Evolutionary conservation across 1,140 invertebrate genomes (phyloP).

Genomic region (Solenopsis invicta): DNA sequence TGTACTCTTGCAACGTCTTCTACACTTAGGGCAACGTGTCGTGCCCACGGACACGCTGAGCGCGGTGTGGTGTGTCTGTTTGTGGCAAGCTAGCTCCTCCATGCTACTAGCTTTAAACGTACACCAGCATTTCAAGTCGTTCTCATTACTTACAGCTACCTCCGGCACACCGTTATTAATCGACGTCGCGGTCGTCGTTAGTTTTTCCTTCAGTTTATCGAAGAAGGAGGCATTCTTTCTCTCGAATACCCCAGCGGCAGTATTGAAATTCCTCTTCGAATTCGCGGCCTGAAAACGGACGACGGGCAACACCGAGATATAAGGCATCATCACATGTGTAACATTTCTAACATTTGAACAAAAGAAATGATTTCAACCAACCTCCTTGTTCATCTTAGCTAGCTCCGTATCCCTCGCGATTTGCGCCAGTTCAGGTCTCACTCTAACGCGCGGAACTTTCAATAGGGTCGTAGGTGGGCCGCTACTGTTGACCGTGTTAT

Average conservation of each 20-base stretch:
- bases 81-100: slow-evolving; percentile 83
- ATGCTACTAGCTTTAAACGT: slow-evolving; percentile 83
- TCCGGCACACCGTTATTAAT: slow-evolving; percentile 86
- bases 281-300: slow-evolving; percentile 69
- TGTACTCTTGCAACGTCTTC: slow-evolving; percentile 94
- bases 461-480: slow-evolving; percentile 76
- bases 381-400: slow-evolving; percentile 86
- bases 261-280: slow-evolving; percentile 81
- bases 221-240: slow-evolving; percentile 94
- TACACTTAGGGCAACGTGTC: slow-evolving; percentile 94
- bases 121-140: slow-evolving; percentile 85
- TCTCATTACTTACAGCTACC: slow-evolving; percentile 83
- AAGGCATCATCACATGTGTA: neutral
- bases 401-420: slow-evolving; percentile 88
- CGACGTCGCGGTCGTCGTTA: slow-evolving; percentile 85
- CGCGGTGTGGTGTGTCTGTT: slow-evolving; percentile 84
- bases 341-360: too few species aligned
- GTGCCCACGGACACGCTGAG: slow-evolving; percentile 88
- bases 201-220: slow-evolving; percentile 92
- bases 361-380: slow-evolving; percentile 49
- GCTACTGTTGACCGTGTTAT: slow-evolving; percentile 55
- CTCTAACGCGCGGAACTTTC: slow-evolving; percentile 83
- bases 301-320: neutral
- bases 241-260: slow-evolving; percentile 85
- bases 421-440: slow-evolving; percentile 84